Evolutionary conservation across 2,888 invertebrate species (phyloP).

Genomic region (Sphaerophoria taeniata): DNA sequence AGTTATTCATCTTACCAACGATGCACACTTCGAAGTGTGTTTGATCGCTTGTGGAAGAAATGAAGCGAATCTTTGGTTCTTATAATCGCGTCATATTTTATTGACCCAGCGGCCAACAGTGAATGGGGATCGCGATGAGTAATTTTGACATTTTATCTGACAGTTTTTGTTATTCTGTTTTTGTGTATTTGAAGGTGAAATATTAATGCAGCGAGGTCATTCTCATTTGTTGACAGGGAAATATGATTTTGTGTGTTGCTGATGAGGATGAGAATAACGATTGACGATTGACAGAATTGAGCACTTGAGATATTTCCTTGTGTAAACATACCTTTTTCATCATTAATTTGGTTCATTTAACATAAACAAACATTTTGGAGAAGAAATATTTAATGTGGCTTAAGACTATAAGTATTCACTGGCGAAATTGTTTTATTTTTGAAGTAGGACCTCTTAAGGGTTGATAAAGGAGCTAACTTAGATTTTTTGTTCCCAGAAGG

Average conservation of each 20-base stretch:
- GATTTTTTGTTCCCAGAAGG: too few species aligned
- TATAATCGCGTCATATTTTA: constrained; percentile 38
- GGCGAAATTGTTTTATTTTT: too few species aligned
- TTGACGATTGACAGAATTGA: constrained; percentile 52
- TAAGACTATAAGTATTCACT: too few species aligned
- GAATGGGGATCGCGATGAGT: constrained; percentile 26
- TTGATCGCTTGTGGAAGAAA: constrained; percentile 38
- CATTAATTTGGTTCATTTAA: constrained; percentile 3
- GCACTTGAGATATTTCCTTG: constrained; percentile 67
- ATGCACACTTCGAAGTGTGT: constrained; percentile 29
- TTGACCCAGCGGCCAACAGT: constrained; percentile 7
- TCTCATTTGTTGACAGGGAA: too few species aligned
- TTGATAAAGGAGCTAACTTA: too few species aligned
- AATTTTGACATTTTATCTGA: constrained; percentile 72
- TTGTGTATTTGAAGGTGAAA: constrained; percentile 57
- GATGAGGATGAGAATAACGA: constrained; percentile 40
- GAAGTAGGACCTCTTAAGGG: too few species aligned
- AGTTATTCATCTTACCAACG: constrained; percentile 41
- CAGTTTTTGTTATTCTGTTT: constrained; percentile 50
- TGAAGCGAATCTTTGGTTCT: constrained; percentile 29
- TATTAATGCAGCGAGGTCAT: constrained; percentile 53
- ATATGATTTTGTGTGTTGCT: too few species aligned
- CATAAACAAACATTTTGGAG: background rate
- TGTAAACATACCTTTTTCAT: constrained; percentile 59
- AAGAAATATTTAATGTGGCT: too few species aligned